A percentile compares a stretch with the other conserved stretches of the same genome.
These are phyloP conservation scores for Galagoides demidoff DNA, from an alignment of 2,797 vertebrate species.

Conservation along the genomic window DNA sequence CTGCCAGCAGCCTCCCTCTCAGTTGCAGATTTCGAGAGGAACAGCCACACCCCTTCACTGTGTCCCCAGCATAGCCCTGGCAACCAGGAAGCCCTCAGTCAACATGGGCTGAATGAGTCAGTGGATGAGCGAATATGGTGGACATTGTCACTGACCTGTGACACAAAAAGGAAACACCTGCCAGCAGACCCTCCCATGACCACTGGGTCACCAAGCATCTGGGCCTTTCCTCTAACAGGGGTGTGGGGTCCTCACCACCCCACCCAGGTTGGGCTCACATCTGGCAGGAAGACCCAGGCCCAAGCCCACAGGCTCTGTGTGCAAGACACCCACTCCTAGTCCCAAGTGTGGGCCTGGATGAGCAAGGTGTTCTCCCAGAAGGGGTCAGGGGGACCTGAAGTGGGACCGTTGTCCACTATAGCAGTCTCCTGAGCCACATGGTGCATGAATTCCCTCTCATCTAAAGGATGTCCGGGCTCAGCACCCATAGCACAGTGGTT, in stretches of 20 bases:
- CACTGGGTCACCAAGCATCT: background rate
- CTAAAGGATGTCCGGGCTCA: background rate
- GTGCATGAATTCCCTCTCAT: background rate
- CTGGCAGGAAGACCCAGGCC: background rate
- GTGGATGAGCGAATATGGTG: too few relatives aligned
- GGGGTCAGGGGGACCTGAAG: background rate
- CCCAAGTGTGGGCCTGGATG: background rate
- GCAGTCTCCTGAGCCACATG: background rate
- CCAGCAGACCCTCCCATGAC: accelerated
- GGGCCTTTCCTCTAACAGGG: background rate
- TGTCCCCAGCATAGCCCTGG: background rate
- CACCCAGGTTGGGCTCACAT: background rate
- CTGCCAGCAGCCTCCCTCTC: background rate
- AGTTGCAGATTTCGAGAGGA: background rate
- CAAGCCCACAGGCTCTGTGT: background rate
- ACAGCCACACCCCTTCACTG: too few relatives aligned
- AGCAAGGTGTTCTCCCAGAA: accelerated
- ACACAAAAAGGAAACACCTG: conserved; percentile 48
- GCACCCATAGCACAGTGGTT: too few relatives aligned
- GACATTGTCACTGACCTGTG: background rate
- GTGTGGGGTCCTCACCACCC: background rate
- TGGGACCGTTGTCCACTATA: background rate
- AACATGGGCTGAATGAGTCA: background rate
- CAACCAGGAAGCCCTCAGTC: background rate
- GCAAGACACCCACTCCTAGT: background rate